These are phyloP conservation scores for Erannis defoliaria DNA, from an alignment of 2,888 invertebrate species.

Conservation along the genomic window DNA sequence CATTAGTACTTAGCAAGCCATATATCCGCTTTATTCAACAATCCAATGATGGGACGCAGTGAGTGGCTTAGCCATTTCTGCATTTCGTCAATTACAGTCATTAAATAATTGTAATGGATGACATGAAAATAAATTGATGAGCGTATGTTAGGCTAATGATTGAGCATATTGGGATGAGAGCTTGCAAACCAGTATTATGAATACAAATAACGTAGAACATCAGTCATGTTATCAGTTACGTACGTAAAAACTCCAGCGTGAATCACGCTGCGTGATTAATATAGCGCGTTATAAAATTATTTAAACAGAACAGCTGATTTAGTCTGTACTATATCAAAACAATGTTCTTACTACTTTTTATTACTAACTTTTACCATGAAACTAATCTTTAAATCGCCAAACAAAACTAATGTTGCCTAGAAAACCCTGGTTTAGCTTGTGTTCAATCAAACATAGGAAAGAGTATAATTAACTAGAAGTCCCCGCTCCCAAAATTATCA, in stretches of 20 bases:
- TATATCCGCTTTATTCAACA: background rate
- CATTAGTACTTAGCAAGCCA: slow-evolving; percentile 1
- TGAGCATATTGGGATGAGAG: background rate
- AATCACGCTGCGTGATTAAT: no score
- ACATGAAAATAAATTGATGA: slow-evolving; percentile 20
- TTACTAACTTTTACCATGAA: no score
- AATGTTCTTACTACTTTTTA: no score
- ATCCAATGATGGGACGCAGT: slow-evolving; percentile 9
- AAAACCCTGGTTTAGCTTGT: no score
- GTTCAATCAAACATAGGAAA: no score
- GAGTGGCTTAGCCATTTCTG: background rate
- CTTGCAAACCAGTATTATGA: background rate
- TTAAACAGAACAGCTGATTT: no score
- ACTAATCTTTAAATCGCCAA: no score
- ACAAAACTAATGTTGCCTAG: no score
- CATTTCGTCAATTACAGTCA: background rate
- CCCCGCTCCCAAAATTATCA: no score
- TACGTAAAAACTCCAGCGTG: no score
- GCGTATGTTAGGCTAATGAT: slow-evolving; percentile 12
- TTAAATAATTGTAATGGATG: slow-evolving; percentile 11
- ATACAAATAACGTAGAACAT: background rate
- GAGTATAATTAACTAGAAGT: no score
- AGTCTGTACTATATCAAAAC: no score
- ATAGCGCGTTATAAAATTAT: background rate
- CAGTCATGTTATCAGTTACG: background rate